These are phyloP conservation scores for Mnemiopsis leidyi DNA, from an alignment of 37 sponge, comb jelly and placozoan species.

Conservation along the genomic window DNA sequence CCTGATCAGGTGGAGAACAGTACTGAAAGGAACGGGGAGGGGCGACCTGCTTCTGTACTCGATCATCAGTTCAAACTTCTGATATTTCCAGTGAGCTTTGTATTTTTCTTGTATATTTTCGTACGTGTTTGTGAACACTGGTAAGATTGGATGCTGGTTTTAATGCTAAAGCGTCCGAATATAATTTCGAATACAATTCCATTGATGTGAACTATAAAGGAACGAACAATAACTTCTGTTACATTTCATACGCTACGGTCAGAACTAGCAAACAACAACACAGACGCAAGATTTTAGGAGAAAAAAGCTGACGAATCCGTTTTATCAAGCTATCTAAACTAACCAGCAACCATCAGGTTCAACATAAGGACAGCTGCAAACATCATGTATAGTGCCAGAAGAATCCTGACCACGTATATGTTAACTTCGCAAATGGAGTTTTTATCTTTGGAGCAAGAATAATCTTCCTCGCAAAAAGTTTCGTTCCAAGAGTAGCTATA, in stretches of 20 bases:
- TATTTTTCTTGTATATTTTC: neutral
- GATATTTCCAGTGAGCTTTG: neutral
- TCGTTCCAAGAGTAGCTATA: neutral
- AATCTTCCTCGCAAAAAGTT: neutral
- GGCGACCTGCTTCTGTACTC: slow-evolving; percentile 16
- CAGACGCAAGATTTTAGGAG: too few species aligned
- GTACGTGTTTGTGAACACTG: slow-evolving; percentile 40
- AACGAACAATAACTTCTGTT: too few species aligned
- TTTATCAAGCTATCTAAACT: too few species aligned
- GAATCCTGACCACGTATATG: neutral
- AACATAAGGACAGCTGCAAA: slow-evolving; percentile 33
- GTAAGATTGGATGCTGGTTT: too few species aligned
- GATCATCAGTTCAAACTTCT: slow-evolving; percentile 44
- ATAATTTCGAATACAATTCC: too few species aligned
- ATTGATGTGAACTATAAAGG: too few species aligned
- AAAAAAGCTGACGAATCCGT: too few species aligned
- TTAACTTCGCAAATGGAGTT: neutral
- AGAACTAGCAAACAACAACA: too few species aligned
- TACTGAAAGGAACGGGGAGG: slow-evolving; percentile 18
- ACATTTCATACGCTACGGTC: too few species aligned
- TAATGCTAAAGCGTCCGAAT: too few species aligned
- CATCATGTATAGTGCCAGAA: slow-evolving; percentile 38
- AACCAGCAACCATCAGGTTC: slow-evolving; percentile 24
- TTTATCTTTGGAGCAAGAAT: neutral
- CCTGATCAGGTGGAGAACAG: neutral